phyloP scores from a whole-genome alignment of 2,113 vertebrate genomes.

The Ardeotis arabs region DNA sequence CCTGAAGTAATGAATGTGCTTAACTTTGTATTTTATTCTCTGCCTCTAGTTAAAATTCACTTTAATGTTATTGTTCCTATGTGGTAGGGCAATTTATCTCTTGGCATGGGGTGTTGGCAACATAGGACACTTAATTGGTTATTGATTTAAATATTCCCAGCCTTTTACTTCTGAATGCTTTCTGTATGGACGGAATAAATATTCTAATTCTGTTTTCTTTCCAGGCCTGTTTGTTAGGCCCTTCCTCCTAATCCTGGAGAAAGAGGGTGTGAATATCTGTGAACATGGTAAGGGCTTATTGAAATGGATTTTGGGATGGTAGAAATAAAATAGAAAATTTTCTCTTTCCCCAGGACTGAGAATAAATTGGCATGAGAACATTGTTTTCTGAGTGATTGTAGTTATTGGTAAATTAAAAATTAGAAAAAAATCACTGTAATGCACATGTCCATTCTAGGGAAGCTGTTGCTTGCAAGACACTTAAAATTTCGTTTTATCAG shows the following conservation, averaged over 20 bases:
- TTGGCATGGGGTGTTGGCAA: neutral
- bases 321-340: neutral
- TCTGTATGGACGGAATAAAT: neutral
- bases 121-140: neutral
- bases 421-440: neutral
- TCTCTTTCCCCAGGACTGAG: neutral
- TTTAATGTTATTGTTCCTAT: neutral
- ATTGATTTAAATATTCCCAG: neutral
- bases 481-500: neutral
- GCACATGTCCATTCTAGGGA: neutral
- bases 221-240: neutral
- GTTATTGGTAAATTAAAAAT: neutral
- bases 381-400: neutral
- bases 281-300: conserved; percentile 71
- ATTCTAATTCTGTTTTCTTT: neutral
- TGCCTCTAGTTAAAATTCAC: neutral
- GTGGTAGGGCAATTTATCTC: neutral
- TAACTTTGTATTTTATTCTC: neutral
- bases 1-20: neutral
- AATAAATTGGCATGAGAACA: neutral
- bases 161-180: neutral
- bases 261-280: neutral
- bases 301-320: neutral
- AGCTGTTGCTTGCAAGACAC: neutral
- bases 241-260: neutral